Conservation (phyloP, 2,797 vertebrate species). For the Serranus cabrilla region DNA sequence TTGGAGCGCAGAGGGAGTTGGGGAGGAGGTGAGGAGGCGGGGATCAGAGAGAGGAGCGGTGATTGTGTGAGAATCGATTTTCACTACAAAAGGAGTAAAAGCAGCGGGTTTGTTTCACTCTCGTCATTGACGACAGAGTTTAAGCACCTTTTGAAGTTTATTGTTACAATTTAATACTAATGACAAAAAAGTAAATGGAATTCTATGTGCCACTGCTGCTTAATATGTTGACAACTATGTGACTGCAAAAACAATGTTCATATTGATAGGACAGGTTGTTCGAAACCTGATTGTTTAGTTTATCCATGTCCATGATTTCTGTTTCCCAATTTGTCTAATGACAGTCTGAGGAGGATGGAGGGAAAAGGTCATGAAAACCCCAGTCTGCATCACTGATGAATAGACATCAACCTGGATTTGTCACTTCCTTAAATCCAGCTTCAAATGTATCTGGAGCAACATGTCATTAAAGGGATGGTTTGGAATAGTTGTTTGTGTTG, state of each 20-base stretch:
- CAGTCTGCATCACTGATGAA: too few relatives aligned
- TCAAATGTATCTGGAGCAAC: not conserved
- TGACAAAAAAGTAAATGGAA: too few relatives aligned
- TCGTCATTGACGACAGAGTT: constrained; percentile 14
- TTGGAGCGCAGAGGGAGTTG: constrained; percentile 15
- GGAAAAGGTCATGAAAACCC: not conserved
- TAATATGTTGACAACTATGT: too few relatives aligned
- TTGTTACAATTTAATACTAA: not conserved
- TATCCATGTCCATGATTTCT: not conserved
- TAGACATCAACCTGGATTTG: not conserved
- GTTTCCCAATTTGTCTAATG: too few relatives aligned
- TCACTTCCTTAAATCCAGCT: not conserved
- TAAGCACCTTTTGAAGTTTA: not conserved
- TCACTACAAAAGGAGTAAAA: constrained; percentile 12
- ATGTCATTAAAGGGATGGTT: too few relatives aligned
- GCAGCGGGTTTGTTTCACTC: constrained; percentile 9
- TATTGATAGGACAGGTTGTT: not conserved
- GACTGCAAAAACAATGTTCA: too few relatives aligned
- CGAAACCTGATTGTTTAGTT: not conserved
- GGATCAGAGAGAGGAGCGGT: constrained; percentile 1
- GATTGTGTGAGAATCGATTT: constrained; percentile 38
- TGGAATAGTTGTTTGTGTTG: too few relatives aligned
- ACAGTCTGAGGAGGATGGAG: not conserved
- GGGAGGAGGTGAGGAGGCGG: constrained; percentile 15
- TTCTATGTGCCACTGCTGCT: too few relatives aligned